A percentile compares a stretch with the other conserved stretches of the same genome.
These are phyloP conservation scores for Tipula unca DNA, from an alignment of 2,888 invertebrate species.

Conservation along the genomic window DNA sequence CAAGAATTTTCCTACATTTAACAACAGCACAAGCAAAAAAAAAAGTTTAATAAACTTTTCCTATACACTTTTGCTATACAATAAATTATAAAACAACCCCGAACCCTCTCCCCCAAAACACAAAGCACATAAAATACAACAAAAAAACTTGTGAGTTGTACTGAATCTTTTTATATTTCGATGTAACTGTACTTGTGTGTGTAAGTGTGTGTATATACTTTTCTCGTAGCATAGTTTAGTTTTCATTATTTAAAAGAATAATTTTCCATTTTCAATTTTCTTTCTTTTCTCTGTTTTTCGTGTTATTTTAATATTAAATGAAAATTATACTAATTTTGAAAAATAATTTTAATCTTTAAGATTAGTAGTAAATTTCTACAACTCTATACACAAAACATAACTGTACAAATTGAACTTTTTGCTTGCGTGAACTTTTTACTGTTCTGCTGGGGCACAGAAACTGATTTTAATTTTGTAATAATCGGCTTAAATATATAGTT, in stretches of 20 bases:
- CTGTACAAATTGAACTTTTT: not conserved
- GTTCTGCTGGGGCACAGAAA: not conserved
- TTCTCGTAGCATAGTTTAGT: not conserved
- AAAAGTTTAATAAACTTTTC: not conserved
- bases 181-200: not conserved
- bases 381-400: not conserved
- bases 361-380: not conserved
- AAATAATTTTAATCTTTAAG: not conserved
- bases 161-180: not conserved
- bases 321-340: not conserved
- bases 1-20: not conserved
- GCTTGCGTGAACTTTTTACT: not conserved
- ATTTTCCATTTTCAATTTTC: not conserved
- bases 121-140: not conserved
- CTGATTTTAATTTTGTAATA: not conserved
- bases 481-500: not conserved
- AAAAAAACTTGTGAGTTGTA: not conserved
- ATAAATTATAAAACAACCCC: not conserved
- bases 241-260: not conserved
- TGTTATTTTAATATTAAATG: not conserved
- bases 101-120: not conserved
- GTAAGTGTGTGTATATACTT: not conserved
- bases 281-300: not conserved
- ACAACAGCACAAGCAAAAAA: not conserved
- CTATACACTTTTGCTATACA: not conserved